A percentile compares a stretch with the other conserved stretches of the same genome.
Conservation (phyloP, 2,888 invertebrate species). For the Ophonus ardosiacus region DNA sequence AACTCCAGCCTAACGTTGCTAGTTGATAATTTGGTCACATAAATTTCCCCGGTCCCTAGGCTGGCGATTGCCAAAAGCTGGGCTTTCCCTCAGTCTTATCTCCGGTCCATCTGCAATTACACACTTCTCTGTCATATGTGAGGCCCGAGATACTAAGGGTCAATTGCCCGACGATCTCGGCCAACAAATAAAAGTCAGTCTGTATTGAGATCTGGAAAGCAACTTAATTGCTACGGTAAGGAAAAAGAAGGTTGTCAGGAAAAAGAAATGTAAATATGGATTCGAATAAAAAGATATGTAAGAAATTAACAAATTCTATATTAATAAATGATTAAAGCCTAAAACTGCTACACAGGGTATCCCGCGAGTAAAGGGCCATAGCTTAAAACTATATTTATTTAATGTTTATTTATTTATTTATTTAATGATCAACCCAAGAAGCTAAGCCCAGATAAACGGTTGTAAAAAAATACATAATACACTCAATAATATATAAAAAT, state of each 20-base stretch:
- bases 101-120: constrained; percentile 59
- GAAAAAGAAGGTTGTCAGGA: not conserved
- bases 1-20: constrained; percentile 23
- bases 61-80: constrained; percentile 48
- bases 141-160: not conserved
- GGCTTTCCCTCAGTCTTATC: constrained; percentile 48
- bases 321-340: too few relatives aligned
- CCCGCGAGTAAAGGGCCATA: too few relatives aligned
- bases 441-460: too few relatives aligned
- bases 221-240: not conserved
- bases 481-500: too few relatives aligned
- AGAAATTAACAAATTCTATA: too few relatives aligned
- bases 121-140: constrained; percentile 59
- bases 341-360: too few relatives aligned
- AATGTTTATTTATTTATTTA: too few relatives aligned
- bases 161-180: not conserved
- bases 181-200: constrained; percentile 37
- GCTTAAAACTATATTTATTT: too few relatives aligned
- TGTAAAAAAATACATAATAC: too few relatives aligned
- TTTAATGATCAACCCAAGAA: too few relatives aligned
- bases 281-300: too few relatives aligned
- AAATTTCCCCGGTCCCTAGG: constrained; percentile 38
- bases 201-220: constrained; percentile 12
- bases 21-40: constrained; percentile 53
- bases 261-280: not conserved